Conservation (phyloP, 2,888 invertebrate genomes). For the Gibbula magus region DNA sequence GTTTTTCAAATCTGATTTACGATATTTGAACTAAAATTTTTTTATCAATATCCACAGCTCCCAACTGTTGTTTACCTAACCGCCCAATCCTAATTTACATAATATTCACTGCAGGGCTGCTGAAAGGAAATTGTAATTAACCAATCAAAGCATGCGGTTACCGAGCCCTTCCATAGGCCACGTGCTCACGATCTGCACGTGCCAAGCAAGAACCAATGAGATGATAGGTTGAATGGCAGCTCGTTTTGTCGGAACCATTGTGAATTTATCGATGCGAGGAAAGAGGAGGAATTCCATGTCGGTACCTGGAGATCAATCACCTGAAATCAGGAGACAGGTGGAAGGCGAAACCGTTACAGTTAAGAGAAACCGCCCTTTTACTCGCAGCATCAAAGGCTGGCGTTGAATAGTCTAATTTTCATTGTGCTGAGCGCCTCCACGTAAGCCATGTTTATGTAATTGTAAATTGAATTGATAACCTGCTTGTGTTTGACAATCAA, state of each 20-base stretch:
- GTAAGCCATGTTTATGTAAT: too few relatives aligned
- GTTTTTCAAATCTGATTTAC: background rate
- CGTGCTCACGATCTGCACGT: background rate
- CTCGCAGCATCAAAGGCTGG: too few relatives aligned
- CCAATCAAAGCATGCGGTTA: constrained; percentile 12
- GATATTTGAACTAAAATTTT: background rate
- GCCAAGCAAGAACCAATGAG: background rate
- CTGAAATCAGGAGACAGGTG: background rate
- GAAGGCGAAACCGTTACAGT: background rate
- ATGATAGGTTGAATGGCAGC: background rate
- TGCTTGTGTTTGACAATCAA: too few relatives aligned
- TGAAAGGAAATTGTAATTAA: background rate
- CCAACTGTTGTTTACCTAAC: constrained; percentile 5
- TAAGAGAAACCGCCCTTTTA: too few relatives aligned
- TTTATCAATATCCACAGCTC: background rate
- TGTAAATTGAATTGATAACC: too few relatives aligned
- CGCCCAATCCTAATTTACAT: background rate
- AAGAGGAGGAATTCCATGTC: background rate
- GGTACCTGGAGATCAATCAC: background rate
- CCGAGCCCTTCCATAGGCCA: background rate
- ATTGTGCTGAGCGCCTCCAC: too few relatives aligned
- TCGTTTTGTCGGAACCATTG: background rate
- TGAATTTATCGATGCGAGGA: background rate
- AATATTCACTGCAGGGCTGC: background rate
- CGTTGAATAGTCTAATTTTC: too few relatives aligned